phyloP scores from a whole-genome alignment of 2,797 vertebrate species.

The Phoeniculus purpureus region DNA sequence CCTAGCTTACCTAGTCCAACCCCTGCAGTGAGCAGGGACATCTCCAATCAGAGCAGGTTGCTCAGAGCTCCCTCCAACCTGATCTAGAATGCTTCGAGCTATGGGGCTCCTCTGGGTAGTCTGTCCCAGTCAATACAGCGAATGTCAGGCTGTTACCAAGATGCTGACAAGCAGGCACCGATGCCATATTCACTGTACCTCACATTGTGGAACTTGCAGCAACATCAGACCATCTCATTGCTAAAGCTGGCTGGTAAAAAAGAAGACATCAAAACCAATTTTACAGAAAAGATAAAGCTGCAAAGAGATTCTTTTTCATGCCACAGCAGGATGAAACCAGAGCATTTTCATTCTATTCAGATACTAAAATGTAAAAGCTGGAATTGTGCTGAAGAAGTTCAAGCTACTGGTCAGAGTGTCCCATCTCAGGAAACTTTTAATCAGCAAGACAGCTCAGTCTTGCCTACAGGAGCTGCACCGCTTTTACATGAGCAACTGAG shows the following conservation, averaged over 20 bases:
- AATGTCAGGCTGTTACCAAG: background rate
- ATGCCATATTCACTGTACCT: background rate
- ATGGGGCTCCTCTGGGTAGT: background rate
- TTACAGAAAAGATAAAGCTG: background rate
- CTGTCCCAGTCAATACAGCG: too few species aligned
- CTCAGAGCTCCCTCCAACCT: background rate
- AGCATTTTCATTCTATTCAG: background rate
- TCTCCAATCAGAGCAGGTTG: background rate
- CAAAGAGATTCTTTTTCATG: background rate
- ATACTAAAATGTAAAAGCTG: fast-evolving
- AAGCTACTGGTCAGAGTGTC: background rate
- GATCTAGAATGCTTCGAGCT: background rate
- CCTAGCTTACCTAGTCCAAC: background rate
- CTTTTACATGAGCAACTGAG: background rate
- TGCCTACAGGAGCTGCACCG: background rate
- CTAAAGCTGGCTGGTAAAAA: background rate
- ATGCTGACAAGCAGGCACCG: background rate
- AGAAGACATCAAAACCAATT: background rate
- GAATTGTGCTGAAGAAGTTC: background rate
- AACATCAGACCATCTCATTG: background rate
- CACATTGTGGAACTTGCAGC: background rate
- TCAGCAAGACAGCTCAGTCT: background rate
- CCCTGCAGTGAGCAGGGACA: too few species aligned
- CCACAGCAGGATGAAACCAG: background rate
- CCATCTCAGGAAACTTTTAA: background rate